Evolutionary conservation across 2,888 invertebrate species (phyloP).

Genomic region (Acanthosepion lycidas): DNA sequence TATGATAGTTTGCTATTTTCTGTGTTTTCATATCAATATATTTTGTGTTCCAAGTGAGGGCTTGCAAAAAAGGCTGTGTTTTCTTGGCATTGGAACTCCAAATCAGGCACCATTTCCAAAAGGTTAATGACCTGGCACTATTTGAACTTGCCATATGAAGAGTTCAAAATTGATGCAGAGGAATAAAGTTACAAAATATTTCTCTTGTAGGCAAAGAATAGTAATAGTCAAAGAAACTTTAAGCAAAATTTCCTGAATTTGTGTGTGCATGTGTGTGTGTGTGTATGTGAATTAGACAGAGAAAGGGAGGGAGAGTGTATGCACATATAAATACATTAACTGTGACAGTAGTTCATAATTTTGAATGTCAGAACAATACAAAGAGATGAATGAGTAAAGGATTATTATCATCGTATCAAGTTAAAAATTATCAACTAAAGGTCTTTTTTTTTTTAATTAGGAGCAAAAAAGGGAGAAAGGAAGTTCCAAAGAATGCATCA

Average conservation of each 20-base stretch:
- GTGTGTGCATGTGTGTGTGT: not conserved
- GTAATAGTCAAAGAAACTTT: not conserved
- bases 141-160: not conserved
- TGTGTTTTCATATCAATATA: too few species aligned
- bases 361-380: constrained; percentile 24
- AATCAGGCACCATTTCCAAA: too few species aligned
- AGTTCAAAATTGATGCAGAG: not conserved
- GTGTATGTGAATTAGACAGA: not conserved
- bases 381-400: not conserved
- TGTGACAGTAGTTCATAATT: not conserved
- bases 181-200: not conserved
- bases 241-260: not conserved
- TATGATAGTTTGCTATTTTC: too few species aligned
- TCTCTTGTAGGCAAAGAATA: not conserved
- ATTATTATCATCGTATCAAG: not conserved
- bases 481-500: not conserved
- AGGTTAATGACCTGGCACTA: too few species aligned
- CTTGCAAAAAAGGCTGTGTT: too few species aligned
- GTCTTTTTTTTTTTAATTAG: not conserved
- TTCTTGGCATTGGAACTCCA: too few species aligned
- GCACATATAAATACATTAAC: not conserved
- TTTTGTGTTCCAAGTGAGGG: too few species aligned
- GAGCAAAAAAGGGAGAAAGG: not conserved
- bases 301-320: not conserved
- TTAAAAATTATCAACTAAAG: constrained; percentile 4